Base-by-base conservation (phyloP, 2,113 vertebrate genomes). In the Salvelinus fontinalis region DNA sequence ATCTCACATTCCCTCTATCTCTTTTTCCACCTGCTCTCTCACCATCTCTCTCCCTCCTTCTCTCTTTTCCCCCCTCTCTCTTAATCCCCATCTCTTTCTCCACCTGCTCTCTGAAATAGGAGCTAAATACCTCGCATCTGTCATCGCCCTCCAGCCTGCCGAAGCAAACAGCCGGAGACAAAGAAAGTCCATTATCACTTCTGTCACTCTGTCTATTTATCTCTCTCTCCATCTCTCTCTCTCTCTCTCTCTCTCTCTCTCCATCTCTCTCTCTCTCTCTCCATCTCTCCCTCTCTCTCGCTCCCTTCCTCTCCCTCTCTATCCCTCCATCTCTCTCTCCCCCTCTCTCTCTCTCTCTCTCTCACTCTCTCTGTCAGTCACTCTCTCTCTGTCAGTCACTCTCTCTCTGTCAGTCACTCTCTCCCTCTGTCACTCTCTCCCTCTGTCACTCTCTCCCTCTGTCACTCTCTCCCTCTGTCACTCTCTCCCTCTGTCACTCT, bases 131-230 rank as follows among this genome's bases (percentile, higher is more conserved):
- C 92, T 92, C 87, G 84, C 83, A 82, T 90, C 89, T 91, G 87
- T 93, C 90, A 89, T 88, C 83, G 73, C 84, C 84, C 82, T 74
- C 67, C 76, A 75, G 85, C 81, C 86, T 82, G 83, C 70, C 83
- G 78, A 87, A 57, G 59, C 48, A 85, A 78, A 84, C 81, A n/a
- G 83, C 74, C 9, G 75, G 81, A 88, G 89, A 93, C 93, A 93
- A 90, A 89, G 83, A 91, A 92, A 93, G 86, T 90, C 89, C 90
- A 93, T 92, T 92, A 93, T 90, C 85, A 77, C 91, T 85, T 84
- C 81, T 79, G 75, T 89, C 84, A 72, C 70, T 84, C 84, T 73
- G 82, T 84, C 81, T 88, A 84, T 73, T 7, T 70, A 27, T 75
- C 87, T 89, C 87, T 89, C 84, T 11, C 18, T 29, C 66, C 0